These are phyloP conservation scores for Aphelenchoides fujianensis DNA, from an alignment of 1,140 invertebrate species.

Conservation along the genomic window DNA sequence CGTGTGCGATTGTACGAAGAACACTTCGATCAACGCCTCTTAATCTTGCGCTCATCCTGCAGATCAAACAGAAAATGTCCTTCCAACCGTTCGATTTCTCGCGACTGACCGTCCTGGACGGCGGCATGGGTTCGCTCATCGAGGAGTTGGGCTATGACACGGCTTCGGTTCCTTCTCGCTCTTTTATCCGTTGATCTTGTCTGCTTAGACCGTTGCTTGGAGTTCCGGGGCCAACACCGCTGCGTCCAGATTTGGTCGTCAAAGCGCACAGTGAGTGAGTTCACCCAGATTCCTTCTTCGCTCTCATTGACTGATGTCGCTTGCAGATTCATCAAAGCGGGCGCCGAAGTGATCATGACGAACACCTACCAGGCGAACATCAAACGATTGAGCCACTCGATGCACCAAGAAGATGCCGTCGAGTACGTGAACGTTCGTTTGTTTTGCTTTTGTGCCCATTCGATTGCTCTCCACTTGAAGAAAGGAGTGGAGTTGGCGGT, in stretches of 20 bases:
- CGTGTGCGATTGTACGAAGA: too few relatives aligned
- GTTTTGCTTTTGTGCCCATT: too few relatives aligned
- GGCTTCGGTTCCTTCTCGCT: background rate
- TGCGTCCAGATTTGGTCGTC: background rate
- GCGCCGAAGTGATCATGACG: conserved; percentile 12
- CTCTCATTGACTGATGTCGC: too few relatives aligned
- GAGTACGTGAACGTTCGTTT: too few relatives aligned
- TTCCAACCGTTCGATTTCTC: too few relatives aligned
- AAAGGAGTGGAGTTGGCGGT: conserved; percentile 3
- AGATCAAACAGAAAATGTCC: too few relatives aligned
- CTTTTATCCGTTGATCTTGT: background rate
- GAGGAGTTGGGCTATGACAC: conserved; percentile 10
- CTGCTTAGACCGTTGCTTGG: conserved; percentile 2
- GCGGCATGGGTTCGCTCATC: conserved; percentile 19
- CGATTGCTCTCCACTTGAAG: too few relatives aligned
- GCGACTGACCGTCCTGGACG: conserved; percentile 17
- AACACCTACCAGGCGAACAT: conserved; percentile 23
- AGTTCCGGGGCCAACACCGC: conserved; percentile 16
- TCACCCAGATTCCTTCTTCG: background rate
- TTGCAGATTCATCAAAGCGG: conserved; percentile 18
- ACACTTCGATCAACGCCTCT: too few relatives aligned
- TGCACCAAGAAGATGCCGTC: too few relatives aligned
- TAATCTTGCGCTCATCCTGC: too few relatives aligned
- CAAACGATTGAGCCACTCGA: background rate
- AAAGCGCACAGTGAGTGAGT: conserved; percentile 11